phyloP scores from a whole-genome alignment of 2,113 vertebrate species.

The Noctilio leporinus region DNA sequence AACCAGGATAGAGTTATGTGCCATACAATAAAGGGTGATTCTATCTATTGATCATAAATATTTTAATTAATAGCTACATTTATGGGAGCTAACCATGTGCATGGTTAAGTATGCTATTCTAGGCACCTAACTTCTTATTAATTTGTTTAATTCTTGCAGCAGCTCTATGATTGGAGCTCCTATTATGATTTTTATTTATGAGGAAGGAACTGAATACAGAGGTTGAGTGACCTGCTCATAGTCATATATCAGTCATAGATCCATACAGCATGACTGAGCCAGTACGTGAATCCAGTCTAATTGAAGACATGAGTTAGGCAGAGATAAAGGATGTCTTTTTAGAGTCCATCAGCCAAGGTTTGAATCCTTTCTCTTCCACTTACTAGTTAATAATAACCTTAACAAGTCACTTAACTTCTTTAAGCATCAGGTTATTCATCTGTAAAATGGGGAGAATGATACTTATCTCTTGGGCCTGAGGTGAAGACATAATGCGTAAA shows the following conservation, averaged over 20 bases:
- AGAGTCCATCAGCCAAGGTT: not conserved
- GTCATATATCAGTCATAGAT: not conserved
- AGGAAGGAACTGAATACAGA: not conserved
- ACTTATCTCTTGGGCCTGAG: not conserved
- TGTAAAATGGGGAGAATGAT: not conserved
- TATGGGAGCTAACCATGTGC: not conserved
- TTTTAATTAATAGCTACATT: not conserved
- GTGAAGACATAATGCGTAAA: not conserved
- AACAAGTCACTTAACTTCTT: not conserved
- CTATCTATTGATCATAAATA: not conserved
- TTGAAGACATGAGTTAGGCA: not conserved
- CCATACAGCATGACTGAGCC: not conserved
- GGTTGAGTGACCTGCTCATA: not conserved
- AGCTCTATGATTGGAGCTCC: not conserved
- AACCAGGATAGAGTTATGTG: not conserved
- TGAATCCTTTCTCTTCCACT: not conserved
- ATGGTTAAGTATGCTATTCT: not conserved
- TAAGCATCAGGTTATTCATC: not conserved
- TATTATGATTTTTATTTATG: not conserved
- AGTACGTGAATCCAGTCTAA: not conserved
- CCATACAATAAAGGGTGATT: not conserved
- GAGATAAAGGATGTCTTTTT: not conserved
- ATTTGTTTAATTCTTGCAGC: not conserved
- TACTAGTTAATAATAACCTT: not conserved
- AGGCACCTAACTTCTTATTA: not conserved